Evolutionary conservation across 1,140 invertebrate genomes (phyloP).

Genomic region (Drosophila serrata): DNA sequence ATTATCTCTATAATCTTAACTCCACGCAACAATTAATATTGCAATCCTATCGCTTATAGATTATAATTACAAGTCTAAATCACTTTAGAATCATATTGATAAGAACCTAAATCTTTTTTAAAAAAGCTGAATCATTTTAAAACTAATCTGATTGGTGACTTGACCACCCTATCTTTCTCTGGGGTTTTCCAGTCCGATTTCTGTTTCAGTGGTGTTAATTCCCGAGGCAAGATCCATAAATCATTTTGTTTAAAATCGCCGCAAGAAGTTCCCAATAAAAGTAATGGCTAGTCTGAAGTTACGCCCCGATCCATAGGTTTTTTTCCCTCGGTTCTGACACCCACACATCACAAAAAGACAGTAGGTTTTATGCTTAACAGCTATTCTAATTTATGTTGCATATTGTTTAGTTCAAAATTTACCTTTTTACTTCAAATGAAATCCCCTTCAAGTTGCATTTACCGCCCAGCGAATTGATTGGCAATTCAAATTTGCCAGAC

Average conservation of each 20-base stretch:
- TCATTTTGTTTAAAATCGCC: slow-evolving; percentile 40
- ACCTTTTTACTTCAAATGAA: slow-evolving; percentile 14
- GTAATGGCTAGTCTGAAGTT: slow-evolving; percentile 30
- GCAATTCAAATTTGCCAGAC: slow-evolving; percentile 77
- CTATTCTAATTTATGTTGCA: slow-evolving; percentile 80
- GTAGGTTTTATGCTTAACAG: no score
- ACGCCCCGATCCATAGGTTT: slow-evolving; percentile 40
- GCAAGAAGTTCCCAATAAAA: slow-evolving; percentile 43
- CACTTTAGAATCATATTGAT: not conserved
- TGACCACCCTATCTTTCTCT: slow-evolving; percentile 15
- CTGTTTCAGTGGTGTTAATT: slow-evolving; percentile 11
- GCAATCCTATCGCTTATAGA: not conserved
- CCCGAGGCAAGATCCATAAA: slow-evolving; percentile 36
- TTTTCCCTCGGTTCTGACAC: slow-evolving; percentile 6
- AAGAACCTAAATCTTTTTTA: not conserved
- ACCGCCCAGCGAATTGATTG: no score
- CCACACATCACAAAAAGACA: slow-evolving; percentile 45
- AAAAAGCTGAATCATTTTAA: slow-evolving; percentile 1
- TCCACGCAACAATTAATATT: not conserved
- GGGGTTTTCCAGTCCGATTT: slow-evolving; percentile 10
- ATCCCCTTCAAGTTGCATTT: slow-evolving; percentile 3
- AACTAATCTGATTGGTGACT: slow-evolving; percentile 11
- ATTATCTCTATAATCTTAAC: not conserved
- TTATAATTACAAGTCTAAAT: not conserved
- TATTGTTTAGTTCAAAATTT: slow-evolving; percentile 58